Conservation (phyloP, 2,113 vertebrate species). For the Channa maculata region DNA sequence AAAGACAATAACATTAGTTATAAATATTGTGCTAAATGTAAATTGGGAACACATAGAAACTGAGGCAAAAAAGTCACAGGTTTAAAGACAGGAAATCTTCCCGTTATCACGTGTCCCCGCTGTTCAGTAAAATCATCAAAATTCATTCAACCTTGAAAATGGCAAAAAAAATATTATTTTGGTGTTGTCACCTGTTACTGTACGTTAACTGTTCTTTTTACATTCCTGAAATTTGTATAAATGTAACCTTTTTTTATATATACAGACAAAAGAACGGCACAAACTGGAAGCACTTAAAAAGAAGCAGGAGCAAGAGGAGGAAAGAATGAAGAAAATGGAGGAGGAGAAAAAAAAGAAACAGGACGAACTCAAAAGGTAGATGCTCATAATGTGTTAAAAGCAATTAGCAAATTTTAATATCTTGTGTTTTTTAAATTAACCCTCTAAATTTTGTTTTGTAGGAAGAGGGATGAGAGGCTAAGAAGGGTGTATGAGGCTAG, state of each 20-base stretch:
- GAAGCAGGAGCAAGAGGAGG: slow-evolving; percentile 91
- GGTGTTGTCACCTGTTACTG: background rate
- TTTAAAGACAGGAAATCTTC: background rate
- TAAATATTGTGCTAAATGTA: too few relatives aligned
- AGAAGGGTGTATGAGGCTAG: slow-evolving; percentile 90
- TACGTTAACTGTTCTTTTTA: too few relatives aligned
- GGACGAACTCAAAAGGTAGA: slow-evolving; percentile 89
- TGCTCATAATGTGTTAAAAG: background rate
- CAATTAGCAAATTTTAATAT: background rate
- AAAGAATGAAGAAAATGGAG: slow-evolving; percentile 90
- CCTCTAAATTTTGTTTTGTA: slow-evolving; percentile 55
- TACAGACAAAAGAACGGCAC: slow-evolving; percentile 89
- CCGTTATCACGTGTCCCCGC: background rate
- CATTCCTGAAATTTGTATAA: too few relatives aligned
- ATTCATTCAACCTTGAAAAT: too few relatives aligned
- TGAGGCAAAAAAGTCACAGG: background rate
- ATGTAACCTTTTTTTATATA: background rate
- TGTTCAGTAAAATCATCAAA: background rate
- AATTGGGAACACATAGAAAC: background rate
- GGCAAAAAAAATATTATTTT: background rate
- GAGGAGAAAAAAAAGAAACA: slow-evolving; percentile 89
- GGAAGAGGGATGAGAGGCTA: slow-evolving; percentile 91
- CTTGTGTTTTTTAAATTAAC: background rate
- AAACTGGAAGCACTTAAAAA: slow-evolving; percentile 89
- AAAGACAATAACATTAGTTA: too few relatives aligned